phyloP scores from a whole-genome alignment of 2,888 invertebrate species.

The Drosophila diplacantha region DNA sequence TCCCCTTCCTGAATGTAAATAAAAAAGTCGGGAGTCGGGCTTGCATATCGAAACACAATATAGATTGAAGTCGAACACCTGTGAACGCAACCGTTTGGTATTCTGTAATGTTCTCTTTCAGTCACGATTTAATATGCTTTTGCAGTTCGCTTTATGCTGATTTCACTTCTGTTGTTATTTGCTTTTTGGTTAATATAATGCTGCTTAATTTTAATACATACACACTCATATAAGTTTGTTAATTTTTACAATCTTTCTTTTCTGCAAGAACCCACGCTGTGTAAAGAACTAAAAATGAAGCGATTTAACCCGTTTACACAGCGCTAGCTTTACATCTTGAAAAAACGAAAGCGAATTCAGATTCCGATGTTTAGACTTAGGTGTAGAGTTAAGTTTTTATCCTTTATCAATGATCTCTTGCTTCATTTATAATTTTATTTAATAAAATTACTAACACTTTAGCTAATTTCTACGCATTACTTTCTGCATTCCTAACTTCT shows the following conservation, averaged over 20 bases:
- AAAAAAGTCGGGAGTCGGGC: conserved; percentile 35
- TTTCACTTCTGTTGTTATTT: conserved; percentile 50
- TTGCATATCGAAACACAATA: conserved; percentile 52
- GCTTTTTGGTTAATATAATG: conserved; percentile 65
- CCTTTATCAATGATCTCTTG: conserved; percentile 42
- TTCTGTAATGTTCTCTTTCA: conserved; percentile 42
- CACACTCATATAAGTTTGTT: conserved; percentile 66
- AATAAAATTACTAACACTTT: conserved; percentile 76
- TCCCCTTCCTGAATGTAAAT: conserved; percentile 38
- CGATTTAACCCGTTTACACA: conserved; percentile 43
- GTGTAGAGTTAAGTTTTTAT: conserved; percentile 46
- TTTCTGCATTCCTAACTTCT: conserved; percentile 34
- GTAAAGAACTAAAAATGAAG: conserved; percentile 4
- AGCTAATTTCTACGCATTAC: conserved; percentile 63
- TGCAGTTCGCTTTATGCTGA: conserved; percentile 44
- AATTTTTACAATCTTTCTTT: conserved; percentile 57
- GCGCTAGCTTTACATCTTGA: conserved; percentile 40
- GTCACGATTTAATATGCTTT: conserved; percentile 52
- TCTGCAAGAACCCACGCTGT: conserved; percentile 44
- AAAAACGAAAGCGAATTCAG: conserved; percentile 40
- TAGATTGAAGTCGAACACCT: conserved; percentile 44
- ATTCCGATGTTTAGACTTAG: conserved; percentile 48
- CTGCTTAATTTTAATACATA: conserved; percentile 65
- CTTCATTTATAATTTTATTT: conserved; percentile 70
- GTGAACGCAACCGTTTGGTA: conserved; percentile 21